These are phyloP conservation scores for Scarus forsteni DNA, from an alignment of 2,797 vertebrate genomes.

Conservation along the genomic window DNA sequence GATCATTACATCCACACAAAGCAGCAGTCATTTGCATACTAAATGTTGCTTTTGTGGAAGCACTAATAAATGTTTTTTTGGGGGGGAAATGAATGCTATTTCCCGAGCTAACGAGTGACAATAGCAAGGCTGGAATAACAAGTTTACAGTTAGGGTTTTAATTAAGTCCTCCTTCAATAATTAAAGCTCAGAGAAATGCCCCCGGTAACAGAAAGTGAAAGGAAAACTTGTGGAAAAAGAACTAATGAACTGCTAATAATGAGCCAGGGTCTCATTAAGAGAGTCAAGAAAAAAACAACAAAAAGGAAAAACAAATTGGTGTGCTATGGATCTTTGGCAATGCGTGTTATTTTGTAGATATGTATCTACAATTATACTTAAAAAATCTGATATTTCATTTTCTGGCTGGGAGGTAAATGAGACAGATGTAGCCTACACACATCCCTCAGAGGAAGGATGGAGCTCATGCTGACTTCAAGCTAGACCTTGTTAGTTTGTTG, in stretches of 20 bases:
- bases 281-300: slow-evolving; percentile 5
- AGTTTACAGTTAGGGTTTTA: slow-evolving; percentile 37
- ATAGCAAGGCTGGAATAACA: not conserved
- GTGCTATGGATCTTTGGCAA: not conserved
- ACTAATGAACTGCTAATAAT: slow-evolving; percentile 35
- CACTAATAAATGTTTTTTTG: not conserved
- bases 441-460: no score
- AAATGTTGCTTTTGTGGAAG: slow-evolving; percentile 1
- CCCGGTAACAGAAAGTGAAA: slow-evolving; percentile 21
- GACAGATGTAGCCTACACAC: no score
- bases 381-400: not conserved
- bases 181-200: slow-evolving; percentile 34
- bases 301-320: not conserved
- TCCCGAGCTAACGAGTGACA: not conserved
- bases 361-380: not conserved
- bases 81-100: not conserved
- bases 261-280: slow-evolving; percentile 2
- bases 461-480: no score
- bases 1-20: slow-evolving; percentile 6
- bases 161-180: slow-evolving; percentile 31
- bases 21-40: not conserved
- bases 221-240: slow-evolving; percentile 8
- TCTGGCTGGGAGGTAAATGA: no score
- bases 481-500: no score
- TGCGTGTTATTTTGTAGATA: not conserved